These are phyloP conservation scores for Colius striatus DNA, from an alignment of 2,113 vertebrate genomes.

Conservation along the genomic window DNA sequence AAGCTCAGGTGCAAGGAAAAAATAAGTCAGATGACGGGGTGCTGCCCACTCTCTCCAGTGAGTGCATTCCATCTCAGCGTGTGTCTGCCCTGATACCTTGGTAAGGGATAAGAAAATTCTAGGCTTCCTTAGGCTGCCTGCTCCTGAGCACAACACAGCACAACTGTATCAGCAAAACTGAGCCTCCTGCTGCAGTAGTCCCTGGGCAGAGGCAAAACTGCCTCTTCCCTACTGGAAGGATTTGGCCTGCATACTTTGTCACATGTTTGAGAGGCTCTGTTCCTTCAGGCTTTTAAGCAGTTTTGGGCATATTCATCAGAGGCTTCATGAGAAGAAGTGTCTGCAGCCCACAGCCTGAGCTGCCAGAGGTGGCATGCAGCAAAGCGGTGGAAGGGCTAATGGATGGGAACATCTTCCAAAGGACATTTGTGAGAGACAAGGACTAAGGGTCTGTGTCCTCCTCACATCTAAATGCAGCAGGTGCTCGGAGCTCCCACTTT, in stretches of 20 bases:
- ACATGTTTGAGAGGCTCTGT: fast-evolving
- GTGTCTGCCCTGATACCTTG: neutral
- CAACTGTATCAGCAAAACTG: fast-evolving
- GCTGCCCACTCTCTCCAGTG: neutral
- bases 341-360: fast-evolving
- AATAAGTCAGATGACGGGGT: neutral
- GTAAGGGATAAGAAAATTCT: neutral
- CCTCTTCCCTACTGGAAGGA: neutral
- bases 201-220: fast-evolving
- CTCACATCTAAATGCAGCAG: neutral
- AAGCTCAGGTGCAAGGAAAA: constrained; percentile 23
- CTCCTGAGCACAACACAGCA: neutral
- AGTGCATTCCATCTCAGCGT: constrained; percentile 25
- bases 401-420: neutral
- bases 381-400: neutral
- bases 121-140: neutral
- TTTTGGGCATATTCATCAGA: neutral
- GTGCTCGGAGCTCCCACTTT: neutral
- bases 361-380: neutral
- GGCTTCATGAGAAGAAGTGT: neutral
- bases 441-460: neutral
- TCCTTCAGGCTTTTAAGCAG: neutral
- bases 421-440: fast-evolving
- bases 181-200: neutral
- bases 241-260: neutral